Evolutionary conservation across 2,113 vertebrate genomes (phyloP), one percentile per base, ranked within the genome.

Genomic region (Actenoides hombroni): DNA sequence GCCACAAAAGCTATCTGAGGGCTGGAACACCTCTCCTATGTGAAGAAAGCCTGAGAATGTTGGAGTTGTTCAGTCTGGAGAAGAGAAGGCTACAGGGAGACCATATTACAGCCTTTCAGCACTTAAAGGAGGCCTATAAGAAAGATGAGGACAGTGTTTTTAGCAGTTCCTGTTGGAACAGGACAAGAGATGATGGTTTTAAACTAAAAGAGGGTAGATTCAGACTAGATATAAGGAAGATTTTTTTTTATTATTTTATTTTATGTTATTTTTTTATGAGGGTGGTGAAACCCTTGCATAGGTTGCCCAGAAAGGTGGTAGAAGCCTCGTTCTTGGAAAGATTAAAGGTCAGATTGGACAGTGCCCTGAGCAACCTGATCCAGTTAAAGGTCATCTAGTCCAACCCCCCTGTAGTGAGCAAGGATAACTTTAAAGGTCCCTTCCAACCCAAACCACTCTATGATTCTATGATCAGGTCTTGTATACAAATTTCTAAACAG

Each of bases 11-110:
- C 4, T 4, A 16, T 57, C 42, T 26, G 25, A 14, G 21, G 35
- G 21, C 0, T 35, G 19, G 20, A 69, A 2, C 26, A 44, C 8
- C 23, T 68, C 35, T 24, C 5, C 24, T 25, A 12, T 49, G 0
- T 16, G 14, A 67, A 2, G 37, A 59, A 10, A 74, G 37, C 21
- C 37, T 44, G 31, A 73, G 23, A 39, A 7, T 39, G 13, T 12
- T 70, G 56, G 10, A 23, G 18, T 23, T 63, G 28, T 56, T 31
- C 23, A 37, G 31, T 31, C 26, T 60, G 23, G 44, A 75, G 37
- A 74, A 59, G 46, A 67, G 28, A 61, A 61, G 19, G 48, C 39
- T 48, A 5, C 0, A 0, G 42, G 42, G 11, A 24, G 4, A 61
- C 17, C 7, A 64, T 48, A 48, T 5, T 11, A 13, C 1, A 2